Conservation (phyloP, 2,113 vertebrate genomes). For the Haplochromis burtoni region DNA sequence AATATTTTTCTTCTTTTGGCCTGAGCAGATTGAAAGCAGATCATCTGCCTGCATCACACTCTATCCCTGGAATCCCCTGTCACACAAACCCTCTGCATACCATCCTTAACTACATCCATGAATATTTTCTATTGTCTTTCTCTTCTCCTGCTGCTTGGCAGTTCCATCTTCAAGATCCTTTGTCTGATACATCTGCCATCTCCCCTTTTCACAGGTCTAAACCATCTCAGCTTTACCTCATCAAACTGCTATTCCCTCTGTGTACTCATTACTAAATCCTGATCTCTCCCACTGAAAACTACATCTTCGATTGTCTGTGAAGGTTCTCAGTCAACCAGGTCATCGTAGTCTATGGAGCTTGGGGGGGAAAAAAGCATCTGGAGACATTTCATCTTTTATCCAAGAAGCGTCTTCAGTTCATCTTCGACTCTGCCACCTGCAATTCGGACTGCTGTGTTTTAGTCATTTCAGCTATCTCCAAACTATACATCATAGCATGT, state of each 20-base stretch:
- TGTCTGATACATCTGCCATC: neutral
- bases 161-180: neutral
- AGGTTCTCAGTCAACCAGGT: neutral
- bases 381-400: neutral
- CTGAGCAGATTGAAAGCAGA: neutral
- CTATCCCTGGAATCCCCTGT: neutral
- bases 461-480: neutral
- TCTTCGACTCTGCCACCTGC: neutral
- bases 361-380: fast-evolving
- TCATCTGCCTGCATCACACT: neutral
- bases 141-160: neutral
- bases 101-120: neutral
- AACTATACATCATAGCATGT: neutral
- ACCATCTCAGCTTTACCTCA: neutral
- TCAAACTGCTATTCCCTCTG: neutral
- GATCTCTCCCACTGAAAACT: neutral
- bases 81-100: neutral
- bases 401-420: neutral
- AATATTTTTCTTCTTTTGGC: neutral
- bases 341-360: neutral
- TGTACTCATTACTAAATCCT: neutral
- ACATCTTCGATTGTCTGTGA: neutral
- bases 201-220: neutral
- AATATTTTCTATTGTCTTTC: neutral
- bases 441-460: neutral